These are phyloP conservation scores for Podocnemis expansa DNA, from an alignment of 2,113 vertebrate genomes.

Conservation along the genomic window DNA sequence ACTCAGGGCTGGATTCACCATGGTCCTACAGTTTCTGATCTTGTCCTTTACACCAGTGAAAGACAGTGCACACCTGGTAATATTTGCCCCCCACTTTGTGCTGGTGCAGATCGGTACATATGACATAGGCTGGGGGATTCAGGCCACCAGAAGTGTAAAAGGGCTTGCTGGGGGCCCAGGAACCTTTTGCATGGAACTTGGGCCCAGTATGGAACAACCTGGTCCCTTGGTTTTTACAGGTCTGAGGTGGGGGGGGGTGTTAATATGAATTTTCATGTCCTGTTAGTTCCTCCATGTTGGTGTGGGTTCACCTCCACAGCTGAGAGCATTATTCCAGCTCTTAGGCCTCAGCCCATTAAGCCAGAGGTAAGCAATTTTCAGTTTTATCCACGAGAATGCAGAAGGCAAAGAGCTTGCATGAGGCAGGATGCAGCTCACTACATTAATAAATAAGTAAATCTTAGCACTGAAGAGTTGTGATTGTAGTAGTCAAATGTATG, in stretches of 20 bases:
- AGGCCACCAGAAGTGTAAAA: neutral
- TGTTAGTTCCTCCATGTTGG: neutral
- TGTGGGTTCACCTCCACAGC: neutral
- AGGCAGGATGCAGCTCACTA: neutral
- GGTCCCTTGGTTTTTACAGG: neutral
- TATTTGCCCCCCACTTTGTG: neutral
- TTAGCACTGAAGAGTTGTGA: neutral
- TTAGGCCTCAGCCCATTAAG: neutral
- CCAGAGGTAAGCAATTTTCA: neutral
- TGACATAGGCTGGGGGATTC: neutral
- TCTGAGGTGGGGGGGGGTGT: no score
- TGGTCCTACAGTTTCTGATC: neutral
- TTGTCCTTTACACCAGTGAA: neutral
- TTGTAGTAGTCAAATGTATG: neutral
- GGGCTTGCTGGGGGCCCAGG: neutral
- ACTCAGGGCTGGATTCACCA: neutral
- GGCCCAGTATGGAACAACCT: neutral
- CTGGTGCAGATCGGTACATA: neutral
- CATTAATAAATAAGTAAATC: neutral
- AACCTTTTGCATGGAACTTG: neutral
- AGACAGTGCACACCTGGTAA: neutral
- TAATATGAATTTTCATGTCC: neutral
- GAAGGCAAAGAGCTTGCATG: neutral
- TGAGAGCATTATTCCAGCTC: neutral
- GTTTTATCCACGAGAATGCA: neutral